These are phyloP conservation scores for Myrmecophaga tridactyla DNA, from an alignment of 2,113 vertebrate genomes.

Conservation along the genomic window DNA sequence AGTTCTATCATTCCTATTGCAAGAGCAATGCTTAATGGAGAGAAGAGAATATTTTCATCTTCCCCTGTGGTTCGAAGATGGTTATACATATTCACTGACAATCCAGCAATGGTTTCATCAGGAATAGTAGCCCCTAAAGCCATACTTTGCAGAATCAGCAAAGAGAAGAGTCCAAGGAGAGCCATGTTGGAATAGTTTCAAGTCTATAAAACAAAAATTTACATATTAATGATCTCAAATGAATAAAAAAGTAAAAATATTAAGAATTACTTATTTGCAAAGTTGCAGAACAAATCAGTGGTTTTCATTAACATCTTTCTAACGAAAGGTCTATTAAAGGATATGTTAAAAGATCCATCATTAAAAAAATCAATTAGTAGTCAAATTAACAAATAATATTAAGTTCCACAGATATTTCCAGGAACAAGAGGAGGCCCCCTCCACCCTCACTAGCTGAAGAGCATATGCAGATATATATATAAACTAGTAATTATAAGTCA, in stretches of 20 bases:
- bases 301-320: neutral
- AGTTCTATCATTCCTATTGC: conserved; percentile 96
- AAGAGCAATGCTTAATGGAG: conserved; percentile 91
- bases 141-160: conserved; percentile 86
- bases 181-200: conserved; percentile 83
- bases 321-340: neutral
- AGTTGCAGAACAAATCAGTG: neutral
- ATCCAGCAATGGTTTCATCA: conserved; percentile 90
- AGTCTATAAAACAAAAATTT: conserved; percentile 72
- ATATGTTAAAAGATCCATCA: neutral
- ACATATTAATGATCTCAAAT: neutral
- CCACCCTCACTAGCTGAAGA: neutral
- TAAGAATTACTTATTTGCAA: neutral
- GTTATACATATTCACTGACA: conserved; percentile 95
- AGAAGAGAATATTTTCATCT: conserved; percentile 97
- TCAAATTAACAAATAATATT: neutral
- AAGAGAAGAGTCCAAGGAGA: conserved; percentile 85
- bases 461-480: neutral
- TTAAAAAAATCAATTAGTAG: neutral
- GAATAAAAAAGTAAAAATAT: neutral
- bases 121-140: conserved; percentile 86
- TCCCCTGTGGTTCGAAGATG: conserved; percentile 88
- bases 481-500: neutral
- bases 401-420: neutral
- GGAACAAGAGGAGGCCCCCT: neutral